Base-by-base conservation (phyloP, 2,888 invertebrate species). In the Halictus quadricinctus region DNA sequence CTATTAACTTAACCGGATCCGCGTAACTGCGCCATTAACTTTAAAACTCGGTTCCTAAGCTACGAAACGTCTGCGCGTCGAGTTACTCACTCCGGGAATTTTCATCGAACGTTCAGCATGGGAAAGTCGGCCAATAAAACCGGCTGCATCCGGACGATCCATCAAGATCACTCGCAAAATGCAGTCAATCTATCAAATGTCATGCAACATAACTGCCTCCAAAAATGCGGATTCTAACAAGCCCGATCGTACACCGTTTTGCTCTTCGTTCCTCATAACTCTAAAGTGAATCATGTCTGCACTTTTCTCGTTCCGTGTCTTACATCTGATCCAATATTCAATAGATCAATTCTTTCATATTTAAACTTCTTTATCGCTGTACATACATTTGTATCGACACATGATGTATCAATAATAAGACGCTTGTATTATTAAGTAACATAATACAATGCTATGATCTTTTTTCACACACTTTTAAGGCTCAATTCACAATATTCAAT, bases 131-230 rank as follows among this genome's bases (percentile, higher is more conserved):
- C 50, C 85, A 50, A 73, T 84, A 73, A 84, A 74, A 66, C 76
- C 7, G 60, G 46, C 58, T 21, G 70, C 72, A 25, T 54, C 41
- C 36, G 15, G 25, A 25, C 76, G 69, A 85, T 85, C 80, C 85
- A 85, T 85, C 85, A 80, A 85, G 85, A 85, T 84, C 84, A n/a
- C 79, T 66, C 76, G 79, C 58, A 25, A 79, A 84, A 84, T 72
- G 73, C 36, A 84, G 72, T 79, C 84, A 76, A 84, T 85, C 85
- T 72, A 84, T 85, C 85, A 84, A 74, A 85, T 50, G 85, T 74
- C 85, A 46, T 15, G 60, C 76, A 70, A 70, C 66, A 70, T 73
- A 73, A 76, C 79, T 70, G 76, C 79, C 66, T n/a, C 18, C 43
- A 73, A 73, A 58, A 76, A 73, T 76, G 50, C 76, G 72, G n/a